A percentile compares a stretch with the other conserved stretches of the same genome.
phyloP scores from a whole-genome alignment of 2,113 vertebrate genomes.

The Ptyas mucosa region DNA sequence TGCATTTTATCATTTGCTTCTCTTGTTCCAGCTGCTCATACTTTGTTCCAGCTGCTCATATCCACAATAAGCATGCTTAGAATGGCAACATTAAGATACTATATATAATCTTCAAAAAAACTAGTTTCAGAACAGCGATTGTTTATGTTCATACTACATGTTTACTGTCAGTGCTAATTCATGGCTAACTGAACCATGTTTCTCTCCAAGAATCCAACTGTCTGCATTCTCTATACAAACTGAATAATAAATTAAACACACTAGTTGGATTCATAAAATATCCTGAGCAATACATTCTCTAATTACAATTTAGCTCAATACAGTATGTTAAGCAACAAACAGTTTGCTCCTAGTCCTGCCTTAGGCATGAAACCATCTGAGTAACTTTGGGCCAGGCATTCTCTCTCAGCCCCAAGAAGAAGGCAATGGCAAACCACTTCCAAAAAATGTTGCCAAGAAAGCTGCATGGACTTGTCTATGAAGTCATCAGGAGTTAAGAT shows the following conservation, averaged over 20 bases:
- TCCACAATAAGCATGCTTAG: neutral
- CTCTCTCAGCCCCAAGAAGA: neutral
- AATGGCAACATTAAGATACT: neutral
- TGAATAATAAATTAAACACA: neutral
- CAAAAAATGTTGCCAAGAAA: neutral
- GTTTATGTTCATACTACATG: neutral
- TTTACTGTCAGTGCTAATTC: neutral
- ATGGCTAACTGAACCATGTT: neutral
- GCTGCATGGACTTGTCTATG: neutral
- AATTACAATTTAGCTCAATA: neutral
- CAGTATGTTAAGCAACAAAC: neutral
- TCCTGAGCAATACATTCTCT: neutral
- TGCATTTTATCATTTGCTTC: neutral
- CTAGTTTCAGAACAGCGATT: constrained; percentile 13
- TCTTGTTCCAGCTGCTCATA: neutral
- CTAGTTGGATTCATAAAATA: neutral
- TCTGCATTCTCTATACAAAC: neutral
- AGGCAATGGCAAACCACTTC: neutral
- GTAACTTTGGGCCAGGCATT: neutral
- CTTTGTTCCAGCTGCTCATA: neutral
- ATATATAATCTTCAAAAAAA: constrained; percentile 9
- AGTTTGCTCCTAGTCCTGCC: neutral
- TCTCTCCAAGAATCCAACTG: neutral
- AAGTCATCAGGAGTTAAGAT: neutral
- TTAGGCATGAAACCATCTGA: neutral